These are phyloP conservation scores for Pachyrhynchus sulphureomaculatus DNA, from an alignment of 1,140 invertebrate genomes.

Conservation along the genomic window DNA sequence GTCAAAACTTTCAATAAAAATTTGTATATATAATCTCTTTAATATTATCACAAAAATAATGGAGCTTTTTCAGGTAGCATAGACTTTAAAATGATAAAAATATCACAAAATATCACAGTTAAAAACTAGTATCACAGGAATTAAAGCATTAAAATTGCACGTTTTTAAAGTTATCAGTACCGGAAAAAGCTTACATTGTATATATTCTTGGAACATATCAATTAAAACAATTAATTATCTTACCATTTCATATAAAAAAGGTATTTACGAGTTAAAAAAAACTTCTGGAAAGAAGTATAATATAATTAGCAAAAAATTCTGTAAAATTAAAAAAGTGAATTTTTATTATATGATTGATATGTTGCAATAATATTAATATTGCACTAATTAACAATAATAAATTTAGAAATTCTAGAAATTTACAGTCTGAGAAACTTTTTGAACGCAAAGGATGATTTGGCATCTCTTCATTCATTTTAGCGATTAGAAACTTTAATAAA, in stretches of 20 bases:
- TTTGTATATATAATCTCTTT: neutral
- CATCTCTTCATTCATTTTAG: too few species aligned
- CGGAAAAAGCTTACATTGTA: neutral
- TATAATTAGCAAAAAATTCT: neutral
- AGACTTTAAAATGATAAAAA: neutral
- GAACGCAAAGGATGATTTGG: too few species aligned
- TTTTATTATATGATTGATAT: too few species aligned
- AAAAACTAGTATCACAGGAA: constrained; percentile 5
- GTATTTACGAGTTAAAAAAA: too few species aligned
- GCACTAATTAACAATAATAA: too few species aligned
- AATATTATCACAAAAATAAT: constrained; percentile 11
- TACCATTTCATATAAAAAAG: too few species aligned
- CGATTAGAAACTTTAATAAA: too few species aligned
- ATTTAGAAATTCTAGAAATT: too few species aligned
- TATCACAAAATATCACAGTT: constrained; percentile 14
- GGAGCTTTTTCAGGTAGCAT: neutral
- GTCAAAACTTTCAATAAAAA: too few species aligned
- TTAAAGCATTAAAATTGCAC: constrained; percentile 12
- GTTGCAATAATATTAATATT: too few species aligned
- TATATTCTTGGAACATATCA: neutral
- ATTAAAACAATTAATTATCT: neutral
- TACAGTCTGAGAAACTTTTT: too few species aligned
- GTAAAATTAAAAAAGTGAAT: too few species aligned
- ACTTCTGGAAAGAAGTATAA: neutral
- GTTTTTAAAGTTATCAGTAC: constrained; percentile 3